These are phyloP conservation scores for Bombus terrestris DNA, from an alignment of 1,140 invertebrate species.

Conservation along the genomic window DNA sequence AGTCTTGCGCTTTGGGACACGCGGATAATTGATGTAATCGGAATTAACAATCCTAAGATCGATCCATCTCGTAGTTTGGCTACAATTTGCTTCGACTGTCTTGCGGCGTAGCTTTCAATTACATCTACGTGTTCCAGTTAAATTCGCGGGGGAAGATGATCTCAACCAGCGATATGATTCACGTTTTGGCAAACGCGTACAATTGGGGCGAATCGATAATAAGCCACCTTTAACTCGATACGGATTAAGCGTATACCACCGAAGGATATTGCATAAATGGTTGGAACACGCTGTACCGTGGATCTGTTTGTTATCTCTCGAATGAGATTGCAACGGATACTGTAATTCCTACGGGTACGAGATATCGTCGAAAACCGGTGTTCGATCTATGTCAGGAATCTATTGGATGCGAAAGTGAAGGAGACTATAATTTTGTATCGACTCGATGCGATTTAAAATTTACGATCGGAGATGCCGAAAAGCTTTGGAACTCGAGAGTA, in stretches of 20 bases:
- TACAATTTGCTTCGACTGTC: not conserved
- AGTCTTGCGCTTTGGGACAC: not conserved
- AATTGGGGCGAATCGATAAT: constrained; percentile 2
- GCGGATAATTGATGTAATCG: constrained; percentile 26
- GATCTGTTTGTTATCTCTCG: constrained; percentile 5
- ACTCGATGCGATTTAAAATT: not conserved
- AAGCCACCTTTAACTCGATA: not conserved
- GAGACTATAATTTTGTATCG: not conserved
- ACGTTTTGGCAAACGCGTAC: not conserved
- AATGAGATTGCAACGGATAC: not conserved
- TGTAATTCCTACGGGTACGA: not conserved
- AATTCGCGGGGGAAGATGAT: not conserved
- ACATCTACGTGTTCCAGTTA: not conserved
- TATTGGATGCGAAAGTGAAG: not conserved
- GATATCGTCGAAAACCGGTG: not conserved
- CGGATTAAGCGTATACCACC: not conserved
- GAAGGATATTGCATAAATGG: not conserved
- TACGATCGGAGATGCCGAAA: too few relatives aligned
- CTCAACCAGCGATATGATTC: not conserved
- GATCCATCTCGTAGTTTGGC: not conserved
- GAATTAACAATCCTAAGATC: constrained; percentile 35
- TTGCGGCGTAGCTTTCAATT: constrained; percentile 4
- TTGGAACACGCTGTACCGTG: not conserved
- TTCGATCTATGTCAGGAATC: not conserved
- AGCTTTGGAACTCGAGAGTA: too few relatives aligned